phyloP scores from a whole-genome alignment of 2,113 vertebrate species.

The Barbus barbus region DNA sequence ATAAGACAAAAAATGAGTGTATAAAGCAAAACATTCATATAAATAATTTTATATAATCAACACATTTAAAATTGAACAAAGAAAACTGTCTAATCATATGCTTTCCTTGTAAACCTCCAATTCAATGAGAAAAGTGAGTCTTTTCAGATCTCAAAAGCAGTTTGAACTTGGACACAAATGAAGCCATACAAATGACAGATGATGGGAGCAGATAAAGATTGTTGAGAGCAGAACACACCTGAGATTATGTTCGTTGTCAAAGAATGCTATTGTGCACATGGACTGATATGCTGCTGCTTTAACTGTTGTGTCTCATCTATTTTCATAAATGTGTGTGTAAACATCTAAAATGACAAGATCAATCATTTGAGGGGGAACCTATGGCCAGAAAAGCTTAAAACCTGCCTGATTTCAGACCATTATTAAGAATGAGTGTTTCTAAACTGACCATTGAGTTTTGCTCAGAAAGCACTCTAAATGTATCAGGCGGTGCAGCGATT shows the following conservation, averaged over 20 bases:
- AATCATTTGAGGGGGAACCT: not conserved
- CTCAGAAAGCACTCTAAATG: not conserved
- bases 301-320: not conserved
- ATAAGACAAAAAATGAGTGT: not conserved
- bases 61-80: not conserved
- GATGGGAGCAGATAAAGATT: not conserved
- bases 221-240: not conserved
- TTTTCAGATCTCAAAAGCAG: not conserved
- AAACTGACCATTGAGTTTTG: not conserved
- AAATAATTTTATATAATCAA: not conserved
- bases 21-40: not conserved
- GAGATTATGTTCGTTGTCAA: not conserved
- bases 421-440: not conserved
- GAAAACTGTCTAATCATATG: not conserved
- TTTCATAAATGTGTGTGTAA: not conserved
- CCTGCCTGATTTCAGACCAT: not conserved
- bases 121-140: too few species aligned
- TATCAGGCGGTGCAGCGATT: not conserved
- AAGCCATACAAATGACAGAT: not conserved
- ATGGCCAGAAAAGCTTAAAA: not conserved
- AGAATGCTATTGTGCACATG: too few species aligned
- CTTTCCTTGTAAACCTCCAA: not conserved
- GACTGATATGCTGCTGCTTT: too few species aligned
- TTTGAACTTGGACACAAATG: not conserved
- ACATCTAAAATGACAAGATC: not conserved